Evolutionary conservation across 2,113 vertebrate genomes (phyloP).

Genomic region (Holacanthus passer): DNA sequence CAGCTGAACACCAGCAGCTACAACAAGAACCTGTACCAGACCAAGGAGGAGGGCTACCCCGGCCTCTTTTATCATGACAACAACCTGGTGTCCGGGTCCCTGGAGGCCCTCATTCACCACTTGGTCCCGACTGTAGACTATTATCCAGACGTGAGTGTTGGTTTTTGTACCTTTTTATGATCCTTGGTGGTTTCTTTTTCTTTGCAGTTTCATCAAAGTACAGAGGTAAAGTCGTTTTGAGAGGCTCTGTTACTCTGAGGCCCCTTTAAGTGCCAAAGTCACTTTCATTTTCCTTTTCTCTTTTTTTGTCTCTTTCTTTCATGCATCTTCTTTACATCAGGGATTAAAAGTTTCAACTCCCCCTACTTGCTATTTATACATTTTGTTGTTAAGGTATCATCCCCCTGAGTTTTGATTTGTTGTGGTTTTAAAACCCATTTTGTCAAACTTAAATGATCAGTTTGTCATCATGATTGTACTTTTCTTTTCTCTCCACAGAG

Average conservation of each 20-base stretch:
- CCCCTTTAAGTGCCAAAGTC: neutral
- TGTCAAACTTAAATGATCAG: neutral
- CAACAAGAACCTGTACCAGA: slow-evolving; percentile 91
- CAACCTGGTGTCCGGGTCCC: slow-evolving; percentile 92
- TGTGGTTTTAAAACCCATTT: neutral
- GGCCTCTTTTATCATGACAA: slow-evolving; percentile 92
- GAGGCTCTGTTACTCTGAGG: slow-evolving; percentile 3
- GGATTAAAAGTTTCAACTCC: neutral
- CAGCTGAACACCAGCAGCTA: slow-evolving; percentile 90
- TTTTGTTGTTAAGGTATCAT: neutral
- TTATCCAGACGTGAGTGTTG: slow-evolving; percentile 92
- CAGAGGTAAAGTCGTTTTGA: neutral
- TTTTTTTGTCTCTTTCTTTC: neutral
- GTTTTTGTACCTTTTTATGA: neutral
- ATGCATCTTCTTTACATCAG: neutral
- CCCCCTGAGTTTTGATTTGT: neutral
- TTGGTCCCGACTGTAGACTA: slow-evolving; percentile 93
- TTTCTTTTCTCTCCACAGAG: slow-evolving; percentile 82
- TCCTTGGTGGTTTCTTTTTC: neutral
- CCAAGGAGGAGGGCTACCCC: slow-evolving; percentile 86
- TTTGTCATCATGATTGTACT: neutral
- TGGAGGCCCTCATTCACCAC: slow-evolving; percentile 95
- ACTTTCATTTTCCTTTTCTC: neutral
- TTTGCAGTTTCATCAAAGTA: slow-evolving; percentile 16
- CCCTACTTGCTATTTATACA: neutral